phyloP scores from a whole-genome alignment of 2,797 vertebrate genomes.

The Takifugu ocellatus region DNA sequence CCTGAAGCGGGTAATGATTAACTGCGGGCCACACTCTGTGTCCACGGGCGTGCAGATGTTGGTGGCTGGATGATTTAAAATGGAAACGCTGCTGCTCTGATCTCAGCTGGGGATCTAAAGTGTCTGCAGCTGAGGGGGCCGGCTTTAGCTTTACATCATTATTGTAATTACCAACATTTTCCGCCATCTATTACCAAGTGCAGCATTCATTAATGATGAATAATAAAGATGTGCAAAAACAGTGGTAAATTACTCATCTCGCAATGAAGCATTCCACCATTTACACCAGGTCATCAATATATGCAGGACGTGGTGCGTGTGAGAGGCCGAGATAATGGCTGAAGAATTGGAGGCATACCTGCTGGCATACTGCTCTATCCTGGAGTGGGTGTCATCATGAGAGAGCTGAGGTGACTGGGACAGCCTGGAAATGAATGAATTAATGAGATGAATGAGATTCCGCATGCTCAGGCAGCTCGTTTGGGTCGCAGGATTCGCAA shows the following conservation, averaged over 20 bases:
- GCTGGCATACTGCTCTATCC: conserved; percentile 95
- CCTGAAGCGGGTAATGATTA: conserved; percentile 26
- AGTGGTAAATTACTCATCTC: not conserved
- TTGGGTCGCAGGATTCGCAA: not conserved
- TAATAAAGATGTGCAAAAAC: not conserved
- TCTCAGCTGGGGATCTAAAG: conserved; percentile 22
- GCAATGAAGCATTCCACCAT: conserved; percentile 1
- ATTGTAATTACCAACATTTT: not conserved
- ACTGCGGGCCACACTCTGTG: conserved; percentile 24
- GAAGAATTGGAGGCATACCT: conserved; percentile 75
- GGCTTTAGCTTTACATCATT: no score
- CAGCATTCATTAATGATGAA: not conserved
- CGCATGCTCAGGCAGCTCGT: conserved; percentile 22
- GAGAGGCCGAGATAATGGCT: conserved; percentile 18
- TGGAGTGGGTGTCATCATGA: conserved; percentile 96
- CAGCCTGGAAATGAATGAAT: conserved; percentile 77
- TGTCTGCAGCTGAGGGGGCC: conserved; percentile 9
- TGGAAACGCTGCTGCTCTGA: conserved; percentile 22
- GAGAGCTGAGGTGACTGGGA: conserved; percentile 91
- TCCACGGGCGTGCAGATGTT: conserved; percentile 11
- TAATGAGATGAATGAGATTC: conserved; percentile 66
- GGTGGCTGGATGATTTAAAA: conserved; percentile 19
- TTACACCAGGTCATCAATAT: not conserved
- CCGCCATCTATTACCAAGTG: not conserved
- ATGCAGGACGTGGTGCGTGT: not conserved